Conservation (phyloP, 2,797 vertebrate species). For the Scarus forsteni region DNA sequence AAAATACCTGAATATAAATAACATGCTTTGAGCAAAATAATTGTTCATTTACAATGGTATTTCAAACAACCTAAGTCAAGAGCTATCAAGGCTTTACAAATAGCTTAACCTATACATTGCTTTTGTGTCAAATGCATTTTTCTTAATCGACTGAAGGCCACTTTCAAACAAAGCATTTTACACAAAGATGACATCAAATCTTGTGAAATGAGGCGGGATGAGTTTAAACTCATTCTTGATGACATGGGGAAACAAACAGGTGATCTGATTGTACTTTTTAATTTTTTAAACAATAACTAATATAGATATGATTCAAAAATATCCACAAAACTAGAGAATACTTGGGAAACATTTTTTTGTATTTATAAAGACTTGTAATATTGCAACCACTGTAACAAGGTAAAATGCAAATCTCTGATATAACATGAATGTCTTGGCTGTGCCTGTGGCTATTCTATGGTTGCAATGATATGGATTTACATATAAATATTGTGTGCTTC, state of each 20-base stretch:
- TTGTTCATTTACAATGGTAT: conserved; percentile 75
- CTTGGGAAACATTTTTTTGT: conserved; percentile 65
- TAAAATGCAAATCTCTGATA: conserved; percentile 54
- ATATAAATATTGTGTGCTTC: conserved; percentile 76
- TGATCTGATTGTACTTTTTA: conserved; percentile 66
- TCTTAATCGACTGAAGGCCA: conserved; percentile 76
- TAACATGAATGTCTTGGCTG: conserved; percentile 48
- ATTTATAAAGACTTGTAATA: conserved; percentile 65
- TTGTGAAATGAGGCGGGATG: conserved; percentile 58
- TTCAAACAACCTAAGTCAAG: conserved; percentile 68
- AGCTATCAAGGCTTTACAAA: conserved; percentile 75
- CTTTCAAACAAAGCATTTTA: conserved; percentile 78
- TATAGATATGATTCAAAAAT: conserved; percentile 50
- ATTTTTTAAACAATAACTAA: conserved; percentile 62
- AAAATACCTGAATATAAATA: conserved; percentile 85
- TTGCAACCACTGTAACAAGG: conserved; percentile 68
- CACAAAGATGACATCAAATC: conserved; percentile 73
- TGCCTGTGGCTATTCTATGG: conserved; percentile 42
- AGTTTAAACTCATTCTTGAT: conserved; percentile 54
- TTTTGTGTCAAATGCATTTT: conserved; percentile 80
- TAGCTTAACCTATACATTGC: conserved; percentile 77
- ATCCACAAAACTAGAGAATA: conserved; percentile 57
- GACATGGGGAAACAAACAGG: conserved; percentile 41
- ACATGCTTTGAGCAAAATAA: conserved; percentile 85
- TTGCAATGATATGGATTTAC: conserved; percentile 57